Evolutionary conservation across 2,113 vertebrate genomes (phyloP), one percentile per base, ranked within the genome.

Genomic region (Sceloporus tristichus): DNA sequence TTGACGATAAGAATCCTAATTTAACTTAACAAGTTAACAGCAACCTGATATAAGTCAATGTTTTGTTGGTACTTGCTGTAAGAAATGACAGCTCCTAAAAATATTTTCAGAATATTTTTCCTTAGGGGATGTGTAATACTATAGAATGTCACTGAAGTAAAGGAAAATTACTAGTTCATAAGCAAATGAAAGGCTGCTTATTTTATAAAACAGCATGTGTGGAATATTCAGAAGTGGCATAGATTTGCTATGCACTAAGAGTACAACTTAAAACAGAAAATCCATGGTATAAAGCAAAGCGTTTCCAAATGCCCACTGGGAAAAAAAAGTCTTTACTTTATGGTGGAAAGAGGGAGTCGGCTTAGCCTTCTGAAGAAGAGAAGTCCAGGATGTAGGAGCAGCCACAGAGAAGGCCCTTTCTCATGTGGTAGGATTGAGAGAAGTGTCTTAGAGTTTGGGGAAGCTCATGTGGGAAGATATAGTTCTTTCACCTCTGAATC

Each of bases 161-260:
- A 85, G 91, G 91, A 65, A 84, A 73, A 71, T 21, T 2, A 77
- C 18, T 21, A 0, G 1, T 74, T 38, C 16, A 62, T 87, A 81
- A 71, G 65, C 54, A 34, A 73, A 23, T 18, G 79, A 78, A 86
- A 53, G n/a, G 29, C 59, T 53, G 9, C 16, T 48, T 48, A 78
- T 65, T 85, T 85, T 65, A 85, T 14, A 76, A n/a, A 48, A 11
- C 5, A 13, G 23, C 1, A 5, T 89, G 78, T 78, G 92, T 75
- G 54, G 56, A 68, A 54, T 40, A 48, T 88, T 48, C 14, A 40
- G 14, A 16, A 80, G 79, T 13, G 5, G 0, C 23, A 40, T 76
- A 48, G 48, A 84, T 70, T n/a, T 88, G 42, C 65, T 93, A 71
- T 80, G 68, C 40, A 9, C 27, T 85, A 25, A 25, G 48, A 48